Conservation (phyloP, 1,140 invertebrate species). For the Drosophila pectinifera region DNA sequence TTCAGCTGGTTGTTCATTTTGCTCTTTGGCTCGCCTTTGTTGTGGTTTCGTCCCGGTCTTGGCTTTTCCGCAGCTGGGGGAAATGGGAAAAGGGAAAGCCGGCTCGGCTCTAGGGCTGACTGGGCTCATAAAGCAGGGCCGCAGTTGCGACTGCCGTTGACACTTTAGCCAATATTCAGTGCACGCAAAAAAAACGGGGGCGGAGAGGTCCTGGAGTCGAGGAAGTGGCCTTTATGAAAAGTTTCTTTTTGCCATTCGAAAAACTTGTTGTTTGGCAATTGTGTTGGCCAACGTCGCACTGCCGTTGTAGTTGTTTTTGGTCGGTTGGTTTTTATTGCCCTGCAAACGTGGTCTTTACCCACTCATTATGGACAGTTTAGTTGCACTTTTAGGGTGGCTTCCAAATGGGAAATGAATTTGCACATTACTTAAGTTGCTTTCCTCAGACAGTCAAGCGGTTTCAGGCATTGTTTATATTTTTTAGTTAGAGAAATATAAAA, state of each 20-base stretch:
- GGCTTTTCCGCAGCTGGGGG: constrained; percentile 51
- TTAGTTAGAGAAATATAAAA: not conserved
- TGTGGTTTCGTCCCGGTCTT: constrained; percentile 72
- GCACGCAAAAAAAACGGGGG: constrained; percentile 39
- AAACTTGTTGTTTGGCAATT: constrained; percentile 66
- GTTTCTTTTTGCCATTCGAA: constrained; percentile 53
- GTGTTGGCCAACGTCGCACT: constrained; percentile 22
- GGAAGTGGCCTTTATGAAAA: constrained; percentile 68
- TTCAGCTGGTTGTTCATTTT: constrained; percentile 61
- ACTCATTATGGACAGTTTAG: constrained; percentile 72
- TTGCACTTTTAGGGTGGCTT: constrained; percentile 34
- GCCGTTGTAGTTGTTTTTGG: constrained; percentile 37
- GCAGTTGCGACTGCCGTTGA: constrained; percentile 77
- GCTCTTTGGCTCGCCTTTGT: constrained; percentile 74
- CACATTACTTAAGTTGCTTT: not conserved
- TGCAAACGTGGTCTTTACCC: constrained; percentile 73
- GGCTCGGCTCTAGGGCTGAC: constrained; percentile 18
- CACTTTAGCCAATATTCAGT: constrained; percentile 78
- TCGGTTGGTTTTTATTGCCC: constrained; percentile 59
- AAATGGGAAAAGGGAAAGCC: constrained; percentile 21
- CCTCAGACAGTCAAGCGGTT: too few relatives aligned
- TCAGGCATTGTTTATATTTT: not conserved
- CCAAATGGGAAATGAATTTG: constrained; percentile 11
- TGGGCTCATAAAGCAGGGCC: constrained; percentile 67
- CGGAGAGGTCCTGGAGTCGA: not conserved